Percentiles rank a stretch among this genome's conserved stretches.
Evolutionary conservation across 2,888 invertebrate genomes (phyloP).

Genomic region (Zhuqinia jingwanae): DNA sequence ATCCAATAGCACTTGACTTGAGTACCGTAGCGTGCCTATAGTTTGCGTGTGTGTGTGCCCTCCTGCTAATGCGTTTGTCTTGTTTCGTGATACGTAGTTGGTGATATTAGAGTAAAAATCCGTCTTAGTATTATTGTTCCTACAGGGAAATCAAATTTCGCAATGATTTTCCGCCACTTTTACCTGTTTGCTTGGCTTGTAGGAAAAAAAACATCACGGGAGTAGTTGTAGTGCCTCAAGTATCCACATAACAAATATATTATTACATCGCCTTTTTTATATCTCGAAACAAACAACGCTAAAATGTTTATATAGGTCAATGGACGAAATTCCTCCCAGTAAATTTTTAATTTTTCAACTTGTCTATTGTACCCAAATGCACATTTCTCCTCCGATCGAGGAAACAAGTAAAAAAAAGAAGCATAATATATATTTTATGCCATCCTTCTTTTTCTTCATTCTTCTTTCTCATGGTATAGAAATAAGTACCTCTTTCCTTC

Average conservation of each 20-base stretch:
- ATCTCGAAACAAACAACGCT: not conserved
- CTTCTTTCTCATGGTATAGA: not conserved
- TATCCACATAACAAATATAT: not conserved
- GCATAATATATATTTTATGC: not conserved
- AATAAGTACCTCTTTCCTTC: no score
- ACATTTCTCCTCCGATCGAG: not conserved
- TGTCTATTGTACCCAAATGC: not conserved
- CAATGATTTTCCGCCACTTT: not conserved
- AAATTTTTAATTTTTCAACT: conserved; percentile 50
- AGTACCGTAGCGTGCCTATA: no score
- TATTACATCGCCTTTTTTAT: no score
- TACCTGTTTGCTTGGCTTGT: not conserved
- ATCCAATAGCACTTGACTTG: no score
- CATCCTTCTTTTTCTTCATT: not conserved
- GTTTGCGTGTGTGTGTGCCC: no score
- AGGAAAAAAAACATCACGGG: no score
- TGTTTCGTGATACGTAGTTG: not conserved
- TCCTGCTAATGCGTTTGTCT: not conserved
- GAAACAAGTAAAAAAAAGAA: not conserved
- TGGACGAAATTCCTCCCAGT: conserved; percentile 39
- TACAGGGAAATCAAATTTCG: conserved; percentile 35
- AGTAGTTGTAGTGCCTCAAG: not conserved
- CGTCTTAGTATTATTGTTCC: conserved; percentile 34
- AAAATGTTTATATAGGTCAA: conserved; percentile 34
- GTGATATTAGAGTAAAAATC: not conserved